Percentiles rank a stretch among this genome's conserved stretches.
Conservation (phyloP, 2,797 vertebrate species). For the Garrulus glandarius region DNA sequence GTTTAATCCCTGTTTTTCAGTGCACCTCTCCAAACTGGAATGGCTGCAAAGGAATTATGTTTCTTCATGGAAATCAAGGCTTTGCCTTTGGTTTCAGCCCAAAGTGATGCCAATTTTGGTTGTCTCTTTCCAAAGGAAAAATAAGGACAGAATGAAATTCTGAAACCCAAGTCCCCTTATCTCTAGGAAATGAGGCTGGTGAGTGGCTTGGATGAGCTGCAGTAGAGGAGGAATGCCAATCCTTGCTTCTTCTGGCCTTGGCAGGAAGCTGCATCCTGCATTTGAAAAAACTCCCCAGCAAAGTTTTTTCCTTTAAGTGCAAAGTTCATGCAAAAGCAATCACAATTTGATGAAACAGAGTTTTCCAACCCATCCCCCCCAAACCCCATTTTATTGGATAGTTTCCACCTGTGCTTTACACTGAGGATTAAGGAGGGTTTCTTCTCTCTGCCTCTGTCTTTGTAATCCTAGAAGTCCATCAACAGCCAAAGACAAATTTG, state of each 20-base stretch:
- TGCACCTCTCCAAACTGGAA: neutral
- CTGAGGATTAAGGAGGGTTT: slow-evolving; percentile 31
- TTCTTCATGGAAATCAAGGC: neutral
- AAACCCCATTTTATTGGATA: neutral
- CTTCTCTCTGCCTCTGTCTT: neutral
- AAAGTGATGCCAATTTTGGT: neutral
- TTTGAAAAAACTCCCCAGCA: neutral
- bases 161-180: neutral
- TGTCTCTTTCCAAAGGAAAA: neutral
- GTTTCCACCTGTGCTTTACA: neutral
- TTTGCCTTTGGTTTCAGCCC: neutral
- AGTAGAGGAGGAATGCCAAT: neutral
- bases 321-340: neutral
- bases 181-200: neutral
- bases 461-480: neutral
- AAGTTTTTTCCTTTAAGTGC: neutral
- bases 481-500: slow-evolving; percentile 9
- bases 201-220: neutral
- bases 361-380: neutral
- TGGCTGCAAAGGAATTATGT: neutral
- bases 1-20: neutral
- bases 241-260: neutral
- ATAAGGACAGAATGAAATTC: neutral
- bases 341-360: neutral
- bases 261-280: neutral